phyloP scores from a whole-genome alignment of 2,888 invertebrate genomes.

The Drosophila neotestacea region DNA sequence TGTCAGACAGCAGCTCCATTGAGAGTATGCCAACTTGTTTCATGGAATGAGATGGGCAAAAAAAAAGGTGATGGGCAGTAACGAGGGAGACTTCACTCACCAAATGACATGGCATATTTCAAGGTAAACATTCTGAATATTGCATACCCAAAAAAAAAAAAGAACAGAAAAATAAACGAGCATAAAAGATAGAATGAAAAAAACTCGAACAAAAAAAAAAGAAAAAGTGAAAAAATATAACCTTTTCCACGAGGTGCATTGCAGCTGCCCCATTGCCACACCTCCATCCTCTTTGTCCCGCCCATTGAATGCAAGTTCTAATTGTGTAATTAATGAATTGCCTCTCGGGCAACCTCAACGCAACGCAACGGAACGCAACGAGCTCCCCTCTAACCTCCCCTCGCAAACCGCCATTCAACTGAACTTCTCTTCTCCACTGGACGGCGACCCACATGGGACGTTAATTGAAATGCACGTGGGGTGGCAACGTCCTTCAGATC shows the following conservation, averaged over 20 bases:
- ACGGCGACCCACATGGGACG: constrained; percentile 57
- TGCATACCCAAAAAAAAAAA: constrained; percentile 51
- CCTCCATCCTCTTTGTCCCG: neutral
- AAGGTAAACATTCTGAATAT: constrained; percentile 70
- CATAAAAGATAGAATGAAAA: constrained; percentile 6
- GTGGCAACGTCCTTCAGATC: constrained; percentile 58
- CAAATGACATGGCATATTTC: constrained; percentile 76
- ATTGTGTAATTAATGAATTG: constrained; percentile 78
- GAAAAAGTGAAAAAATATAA: constrained; percentile 4
- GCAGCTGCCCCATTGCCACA: constrained; percentile 24
- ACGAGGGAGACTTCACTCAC: constrained; percentile 24
- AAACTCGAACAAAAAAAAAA: neutral
- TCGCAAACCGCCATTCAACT: constrained; percentile 10
- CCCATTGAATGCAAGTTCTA: constrained; percentile 61
- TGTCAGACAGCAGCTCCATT: constrained; percentile 31
- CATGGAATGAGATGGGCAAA: constrained; percentile 1
- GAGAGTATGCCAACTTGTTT: constrained; percentile 41
- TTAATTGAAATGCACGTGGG: constrained; percentile 67
- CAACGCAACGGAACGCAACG: neutral
- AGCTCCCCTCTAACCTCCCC: neutral
- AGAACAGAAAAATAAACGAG: constrained; percentile 9
- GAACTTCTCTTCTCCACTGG: constrained; percentile 33
- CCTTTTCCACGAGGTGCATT: constrained; percentile 55
- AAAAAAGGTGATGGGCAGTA: neutral
- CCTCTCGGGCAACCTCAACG: constrained; percentile 40